phyloP scores from a whole-genome alignment of 2,797 vertebrate genomes.

The Argentina silus region DNA sequence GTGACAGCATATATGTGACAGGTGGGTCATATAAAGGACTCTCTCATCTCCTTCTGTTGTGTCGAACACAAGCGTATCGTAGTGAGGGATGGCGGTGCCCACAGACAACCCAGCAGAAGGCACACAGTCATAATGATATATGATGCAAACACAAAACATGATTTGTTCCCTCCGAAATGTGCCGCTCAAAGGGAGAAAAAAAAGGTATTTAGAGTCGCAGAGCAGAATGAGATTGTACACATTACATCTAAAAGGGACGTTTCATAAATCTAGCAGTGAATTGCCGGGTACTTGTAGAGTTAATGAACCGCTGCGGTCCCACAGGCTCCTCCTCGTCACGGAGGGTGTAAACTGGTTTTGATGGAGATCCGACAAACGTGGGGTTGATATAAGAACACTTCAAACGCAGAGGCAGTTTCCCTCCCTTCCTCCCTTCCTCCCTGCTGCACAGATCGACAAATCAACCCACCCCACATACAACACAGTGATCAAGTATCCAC shows the following conservation, averaged over 20 bases:
- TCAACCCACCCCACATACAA: background rate
- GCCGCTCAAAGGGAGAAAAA: slow-evolving; percentile 19
- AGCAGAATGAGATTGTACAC: slow-evolving; percentile 23
- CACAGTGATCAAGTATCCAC: background rate
- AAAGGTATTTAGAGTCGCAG: background rate
- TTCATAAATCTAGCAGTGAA: slow-evolving; percentile 31
- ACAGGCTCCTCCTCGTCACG: background rate
- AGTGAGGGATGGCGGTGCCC: slow-evolving; percentile 30
- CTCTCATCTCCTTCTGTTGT: slow-evolving; percentile 23
- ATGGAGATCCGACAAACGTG: slow-evolving; percentile 16
- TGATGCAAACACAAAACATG: slow-evolving; percentile 43
- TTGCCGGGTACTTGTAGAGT: background rate
- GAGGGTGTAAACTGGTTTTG: slow-evolving; percentile 3
- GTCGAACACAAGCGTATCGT: slow-evolving; percentile 41
- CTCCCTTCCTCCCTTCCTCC: background rate
- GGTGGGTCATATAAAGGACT: slow-evolving; percentile 39
- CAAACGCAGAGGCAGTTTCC: slow-evolving; percentile 9
- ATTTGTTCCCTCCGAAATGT: slow-evolving; percentile 52
- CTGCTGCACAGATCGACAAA: slow-evolving; percentile 7
- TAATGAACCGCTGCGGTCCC: slow-evolving; percentile 1
- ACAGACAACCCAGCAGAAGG: slow-evolving; percentile 66
- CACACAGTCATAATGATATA: slow-evolving; percentile 61
- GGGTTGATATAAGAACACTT: slow-evolving; percentile 12
- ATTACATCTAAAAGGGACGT: slow-evolving; percentile 31
- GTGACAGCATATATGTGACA: slow-evolving; percentile 24